Evolutionary conservation across 2,888 invertebrate species (phyloP).

Genomic region (Anagyrus pseudococci): DNA sequence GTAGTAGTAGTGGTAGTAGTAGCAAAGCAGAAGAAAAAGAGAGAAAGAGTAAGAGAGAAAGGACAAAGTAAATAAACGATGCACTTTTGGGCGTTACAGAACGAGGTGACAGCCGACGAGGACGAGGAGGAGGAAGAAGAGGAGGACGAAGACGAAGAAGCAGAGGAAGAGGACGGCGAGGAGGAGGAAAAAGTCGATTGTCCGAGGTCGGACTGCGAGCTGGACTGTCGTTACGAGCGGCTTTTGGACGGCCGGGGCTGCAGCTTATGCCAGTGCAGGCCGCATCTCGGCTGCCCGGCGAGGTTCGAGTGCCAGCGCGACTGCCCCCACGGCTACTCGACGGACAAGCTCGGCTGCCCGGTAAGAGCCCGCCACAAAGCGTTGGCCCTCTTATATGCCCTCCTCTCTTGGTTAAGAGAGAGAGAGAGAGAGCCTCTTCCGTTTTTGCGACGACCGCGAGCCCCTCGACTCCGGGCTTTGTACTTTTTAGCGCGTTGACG

Average conservation of each 20-base stretch:
- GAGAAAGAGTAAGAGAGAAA: not conserved
- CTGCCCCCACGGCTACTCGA: conserved; percentile 53
- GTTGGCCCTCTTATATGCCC: not conserved
- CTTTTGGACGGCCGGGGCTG: conserved; percentile 55
- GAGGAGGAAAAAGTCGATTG: conserved; percentile 36
- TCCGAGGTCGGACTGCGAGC: conserved; percentile 52
- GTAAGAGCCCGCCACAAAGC: conserved; percentile 42
- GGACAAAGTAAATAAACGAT: not conserved
- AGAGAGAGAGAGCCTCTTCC: not conserved
- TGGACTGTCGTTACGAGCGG: conserved; percentile 53
- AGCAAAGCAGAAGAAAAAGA: not conserved
- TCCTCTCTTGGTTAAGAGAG: not conserved
- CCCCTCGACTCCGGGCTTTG: no score
- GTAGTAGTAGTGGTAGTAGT: no score
- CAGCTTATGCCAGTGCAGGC: conserved; percentile 53
- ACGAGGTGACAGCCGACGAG: not conserved
- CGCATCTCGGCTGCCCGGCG: conserved; percentile 46
- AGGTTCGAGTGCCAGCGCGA: conserved; percentile 49
- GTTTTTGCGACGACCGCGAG: not conserved
- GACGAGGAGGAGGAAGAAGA: not conserved
- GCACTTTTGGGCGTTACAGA: not conserved
- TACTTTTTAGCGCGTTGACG: no score
- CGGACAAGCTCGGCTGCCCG: conserved; percentile 50
- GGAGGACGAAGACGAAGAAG: not conserved
- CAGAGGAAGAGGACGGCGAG: conserved; percentile 28